Conservation (phyloP, 2,888 invertebrate genomes). For the Leucania comma region DNA sequence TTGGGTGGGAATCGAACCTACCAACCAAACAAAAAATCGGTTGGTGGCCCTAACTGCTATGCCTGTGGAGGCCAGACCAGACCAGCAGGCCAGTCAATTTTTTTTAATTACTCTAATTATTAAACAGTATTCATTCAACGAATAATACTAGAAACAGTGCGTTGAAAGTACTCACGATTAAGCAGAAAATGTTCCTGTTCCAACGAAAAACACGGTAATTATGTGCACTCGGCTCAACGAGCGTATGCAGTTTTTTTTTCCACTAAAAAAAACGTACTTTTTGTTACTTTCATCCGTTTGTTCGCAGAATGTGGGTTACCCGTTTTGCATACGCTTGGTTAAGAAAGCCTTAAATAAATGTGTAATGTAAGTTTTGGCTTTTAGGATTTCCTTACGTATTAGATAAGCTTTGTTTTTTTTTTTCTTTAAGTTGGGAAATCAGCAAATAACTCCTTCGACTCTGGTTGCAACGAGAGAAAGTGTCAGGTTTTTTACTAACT, state of each 20-base stretch:
- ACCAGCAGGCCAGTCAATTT: too few relatives aligned
- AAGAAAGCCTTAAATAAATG: conserved; percentile 48
- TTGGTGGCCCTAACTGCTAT: too few relatives aligned
- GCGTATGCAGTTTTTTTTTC: conserved; percentile 43
- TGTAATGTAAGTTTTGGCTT: conserved; percentile 21
- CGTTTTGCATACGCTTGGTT: conserved; percentile 54
- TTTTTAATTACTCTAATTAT: conserved; percentile 11
- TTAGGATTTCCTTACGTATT: conserved; percentile 17
- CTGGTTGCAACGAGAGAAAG: too few relatives aligned
- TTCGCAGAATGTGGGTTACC: conserved; percentile 60
- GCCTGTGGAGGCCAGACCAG: too few relatives aligned
- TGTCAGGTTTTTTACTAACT: too few relatives aligned
- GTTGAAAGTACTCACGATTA: conserved; percentile 33
- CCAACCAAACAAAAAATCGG: too few relatives aligned
- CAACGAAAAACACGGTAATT: conserved; percentile 62
- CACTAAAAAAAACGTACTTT: conserved; percentile 48
- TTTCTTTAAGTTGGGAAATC: too few relatives aligned
- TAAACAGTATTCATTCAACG: conserved; percentile 40
- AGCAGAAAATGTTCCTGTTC: conserved; percentile 47
- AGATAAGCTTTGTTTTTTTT: background rate
- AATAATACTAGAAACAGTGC: conserved; percentile 31
- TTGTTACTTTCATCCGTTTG: conserved; percentile 44
- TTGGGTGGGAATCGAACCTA: too few relatives aligned
- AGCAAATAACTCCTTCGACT: too few relatives aligned
- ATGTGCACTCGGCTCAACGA: conserved; percentile 62